Evolutionary conservation across 2,113 vertebrate species (phyloP).

Genomic region (Cervus canadensis): DNA sequence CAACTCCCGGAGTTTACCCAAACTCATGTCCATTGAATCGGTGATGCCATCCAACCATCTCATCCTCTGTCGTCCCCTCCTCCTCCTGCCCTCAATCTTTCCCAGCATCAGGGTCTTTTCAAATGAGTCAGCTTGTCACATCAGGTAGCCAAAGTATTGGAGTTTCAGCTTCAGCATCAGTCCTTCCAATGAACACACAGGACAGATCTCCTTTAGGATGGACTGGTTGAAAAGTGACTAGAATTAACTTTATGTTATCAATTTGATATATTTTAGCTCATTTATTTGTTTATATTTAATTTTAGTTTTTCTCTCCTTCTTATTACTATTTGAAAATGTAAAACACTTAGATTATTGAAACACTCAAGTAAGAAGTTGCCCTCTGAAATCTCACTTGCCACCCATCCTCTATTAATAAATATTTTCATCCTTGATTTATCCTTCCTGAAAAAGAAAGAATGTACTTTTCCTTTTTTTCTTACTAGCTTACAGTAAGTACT

Average conservation of each 20-base stretch:
- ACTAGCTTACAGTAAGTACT: not conserved
- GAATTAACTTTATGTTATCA: not conserved
- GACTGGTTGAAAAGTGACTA: not conserved
- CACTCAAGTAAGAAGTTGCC: not conserved
- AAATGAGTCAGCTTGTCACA: no score
- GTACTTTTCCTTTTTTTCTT: not conserved
- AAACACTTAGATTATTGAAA: not conserved
- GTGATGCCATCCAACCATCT: no score
- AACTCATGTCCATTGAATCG: no score
- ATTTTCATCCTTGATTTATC: not conserved
- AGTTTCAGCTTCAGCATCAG: no score
- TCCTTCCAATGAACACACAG: no score
- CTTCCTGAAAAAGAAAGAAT: not conserved
- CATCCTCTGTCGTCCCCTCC: no score
- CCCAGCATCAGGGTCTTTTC: no score
- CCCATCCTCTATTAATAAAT: not conserved
- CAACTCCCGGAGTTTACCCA: no score
- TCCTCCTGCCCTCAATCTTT: no score
- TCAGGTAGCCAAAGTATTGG: no score
- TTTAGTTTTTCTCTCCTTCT: not conserved
- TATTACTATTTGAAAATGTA: not conserved
- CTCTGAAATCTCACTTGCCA: not conserved
- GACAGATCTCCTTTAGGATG: no score
- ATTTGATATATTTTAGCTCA: not conserved
- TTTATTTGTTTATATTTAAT: not conserved